Conservation (phyloP, 1,140 invertebrate species). For the Saccostrea cuccullata region DNA sequence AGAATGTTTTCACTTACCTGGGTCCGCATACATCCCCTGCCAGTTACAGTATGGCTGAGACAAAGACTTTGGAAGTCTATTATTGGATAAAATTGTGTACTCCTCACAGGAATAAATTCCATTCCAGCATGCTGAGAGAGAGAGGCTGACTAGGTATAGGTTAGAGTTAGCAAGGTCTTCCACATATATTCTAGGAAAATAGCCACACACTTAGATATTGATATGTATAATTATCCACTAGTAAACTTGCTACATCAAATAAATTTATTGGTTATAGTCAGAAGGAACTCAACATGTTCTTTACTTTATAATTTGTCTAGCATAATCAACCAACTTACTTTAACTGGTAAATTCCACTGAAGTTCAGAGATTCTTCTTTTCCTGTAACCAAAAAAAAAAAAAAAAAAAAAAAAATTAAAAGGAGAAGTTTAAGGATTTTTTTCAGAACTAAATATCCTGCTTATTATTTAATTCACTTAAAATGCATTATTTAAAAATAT, state of each 20-base stretch:
- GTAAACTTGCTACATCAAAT: no score
- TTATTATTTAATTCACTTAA: no score
- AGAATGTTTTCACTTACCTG: conserved; percentile 11
- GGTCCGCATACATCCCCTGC: conserved; percentile 41
- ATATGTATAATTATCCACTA: background rate
- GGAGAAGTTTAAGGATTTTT: background rate
- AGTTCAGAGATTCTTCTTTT: conserved; percentile 1
- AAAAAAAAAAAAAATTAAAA: background rate
- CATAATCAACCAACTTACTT: conserved; percentile 8
- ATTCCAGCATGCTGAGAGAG: background rate
- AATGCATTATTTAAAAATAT: no score
- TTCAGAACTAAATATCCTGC: no score
- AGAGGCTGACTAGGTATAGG: background rate
- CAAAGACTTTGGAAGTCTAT: conserved; percentile 45
- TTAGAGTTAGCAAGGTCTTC: background rate
- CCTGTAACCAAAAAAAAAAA: background rate
- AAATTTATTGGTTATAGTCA: no score
- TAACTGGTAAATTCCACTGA: background rate
- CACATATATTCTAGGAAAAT: background rate
- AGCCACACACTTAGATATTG: background rate
- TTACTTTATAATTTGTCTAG: no score
- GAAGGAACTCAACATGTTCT: no score
- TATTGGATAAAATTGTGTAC: conserved; percentile 39
- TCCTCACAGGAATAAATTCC: background rate
- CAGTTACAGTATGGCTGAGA: conserved; percentile 48